Evolutionary conservation across 2,888 invertebrate species (phyloP), one percentile per base, ranked within the genome.

Genomic region (Chorisops tibialis): DNA sequence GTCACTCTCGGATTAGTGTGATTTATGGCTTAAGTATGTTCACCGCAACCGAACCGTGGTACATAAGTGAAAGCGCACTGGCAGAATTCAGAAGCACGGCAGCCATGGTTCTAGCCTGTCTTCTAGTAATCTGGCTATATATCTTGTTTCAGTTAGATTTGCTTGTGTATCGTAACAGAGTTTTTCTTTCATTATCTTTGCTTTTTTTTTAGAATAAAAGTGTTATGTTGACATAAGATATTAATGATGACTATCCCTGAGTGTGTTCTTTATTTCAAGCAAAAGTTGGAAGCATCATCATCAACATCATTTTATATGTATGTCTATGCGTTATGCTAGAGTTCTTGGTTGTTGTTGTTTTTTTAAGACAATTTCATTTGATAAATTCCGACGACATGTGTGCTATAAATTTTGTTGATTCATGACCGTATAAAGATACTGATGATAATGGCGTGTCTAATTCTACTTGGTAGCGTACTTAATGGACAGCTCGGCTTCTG

Each of bases 371-470:
- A 61, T 65, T 65, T 65, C 61, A 65, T 65, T 65, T 65, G 65
- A 65, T 65, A 63, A 65, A 65, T 65, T 65, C 63, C 65, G 65
- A 63, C 65, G 65, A 65, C 65, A 65, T 65, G 65, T 65, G 65
- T 59, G 65, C 63, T 47, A 65, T 65, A 65, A 65, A 65, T 65
- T 63, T 63, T 63, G 58, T 65, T 65, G 65, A 65, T 65, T 63
- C 65, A 65, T 65, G 59, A 61, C 50, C 41, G 59, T 58, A 22
- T 49, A 60, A 37, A 52, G 65, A 65, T 65, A 63, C 61, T 65
- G 65, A 65, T 61, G 63, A 65, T 65, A 65, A 65, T 65, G 65
- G 61, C 61, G 58, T 65, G 65, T 63, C 62, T 65, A 65, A 65
- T 65, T 62, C 62, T 39, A 58, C 56, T 64, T 45, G 56, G 45